phyloP scores from a whole-genome alignment of 2,113 vertebrate species.

The Capra hircus region DNA sequence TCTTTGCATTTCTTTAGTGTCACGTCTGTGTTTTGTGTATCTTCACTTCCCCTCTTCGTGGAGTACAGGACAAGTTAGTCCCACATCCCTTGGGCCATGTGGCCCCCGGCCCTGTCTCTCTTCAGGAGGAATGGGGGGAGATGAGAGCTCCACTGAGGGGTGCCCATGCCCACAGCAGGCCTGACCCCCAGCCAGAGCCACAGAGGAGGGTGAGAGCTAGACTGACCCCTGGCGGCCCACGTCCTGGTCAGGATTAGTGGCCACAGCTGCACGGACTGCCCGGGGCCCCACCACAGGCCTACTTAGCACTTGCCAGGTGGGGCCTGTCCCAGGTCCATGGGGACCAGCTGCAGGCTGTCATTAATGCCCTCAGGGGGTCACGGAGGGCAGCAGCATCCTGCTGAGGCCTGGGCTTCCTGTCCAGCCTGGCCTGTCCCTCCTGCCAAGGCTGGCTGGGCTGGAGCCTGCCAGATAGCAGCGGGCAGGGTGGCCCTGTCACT shows the following conservation, averaged over 20 bases:
- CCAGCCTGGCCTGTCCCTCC: neutral
- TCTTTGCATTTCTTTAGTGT: neutral
- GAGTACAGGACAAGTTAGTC: too few relatives aligned
- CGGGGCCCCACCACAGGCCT: rapidly evolving
- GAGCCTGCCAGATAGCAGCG: neutral
- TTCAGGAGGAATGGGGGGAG: neutral
- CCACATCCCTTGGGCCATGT: rapidly evolving
- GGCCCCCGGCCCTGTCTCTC: neutral
- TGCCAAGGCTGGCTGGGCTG: neutral
- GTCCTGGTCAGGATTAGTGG: neutral
- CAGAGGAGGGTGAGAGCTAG: neutral
- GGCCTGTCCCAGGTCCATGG: neutral
- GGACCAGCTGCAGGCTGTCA: rapidly evolving
- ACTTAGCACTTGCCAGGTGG: rapidly evolving
- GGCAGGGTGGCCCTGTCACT: neutral
- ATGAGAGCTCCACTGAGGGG: neutral
- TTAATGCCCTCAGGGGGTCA: neutral
- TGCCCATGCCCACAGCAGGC: neutral
- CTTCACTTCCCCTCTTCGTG: neutral
- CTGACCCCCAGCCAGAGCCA: neutral
- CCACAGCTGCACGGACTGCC: neutral
- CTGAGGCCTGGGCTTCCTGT: neutral
- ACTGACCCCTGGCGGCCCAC: rapidly evolving
- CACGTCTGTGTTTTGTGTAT: rapidly evolving
- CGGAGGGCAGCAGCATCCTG: rapidly evolving